phyloP scores from a whole-genome alignment of 2,797 vertebrate genomes.

The Lepus townsendii region DNA sequence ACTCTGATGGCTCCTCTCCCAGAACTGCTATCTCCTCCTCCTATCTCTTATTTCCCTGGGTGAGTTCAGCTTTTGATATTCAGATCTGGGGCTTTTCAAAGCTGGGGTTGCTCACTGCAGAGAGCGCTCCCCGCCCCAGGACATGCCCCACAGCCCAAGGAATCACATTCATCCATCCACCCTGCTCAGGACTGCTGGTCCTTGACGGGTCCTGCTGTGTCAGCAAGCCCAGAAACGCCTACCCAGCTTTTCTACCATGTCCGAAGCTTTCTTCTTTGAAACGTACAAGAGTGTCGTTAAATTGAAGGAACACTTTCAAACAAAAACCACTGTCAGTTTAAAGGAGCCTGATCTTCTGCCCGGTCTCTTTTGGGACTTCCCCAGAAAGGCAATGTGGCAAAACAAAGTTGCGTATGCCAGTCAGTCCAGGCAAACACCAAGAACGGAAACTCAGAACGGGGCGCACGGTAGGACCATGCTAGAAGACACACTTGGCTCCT shows the following conservation, averaged over 20 bases:
- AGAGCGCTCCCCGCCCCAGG: slow-evolving; percentile 3
- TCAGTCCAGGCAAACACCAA: not conserved
- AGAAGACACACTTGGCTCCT: not conserved
- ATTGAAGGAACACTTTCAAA: slow-evolving; percentile 73
- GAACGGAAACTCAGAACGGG: not conserved
- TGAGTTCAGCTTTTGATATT: slow-evolving; percentile 39
- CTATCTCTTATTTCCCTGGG: not conserved
- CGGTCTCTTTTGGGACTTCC: not conserved
- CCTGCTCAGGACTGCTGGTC: slow-evolving; percentile 59
- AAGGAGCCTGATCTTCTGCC: slow-evolving; percentile 1
- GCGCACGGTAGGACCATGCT: not conserved
- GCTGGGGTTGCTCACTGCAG: not conserved
- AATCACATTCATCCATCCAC: slow-evolving; percentile 65
- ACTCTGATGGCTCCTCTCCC: not conserved
- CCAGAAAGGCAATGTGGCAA: not conserved
- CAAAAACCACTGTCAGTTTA: slow-evolving; percentile 62
- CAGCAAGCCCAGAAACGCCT: slow-evolving; percentile 76
- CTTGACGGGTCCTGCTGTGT: slow-evolving; percentile 69
- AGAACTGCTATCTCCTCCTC: not conserved
- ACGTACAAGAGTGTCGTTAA: slow-evolving; percentile 69
- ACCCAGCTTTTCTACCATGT: slow-evolving; percentile 67
- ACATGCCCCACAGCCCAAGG: slow-evolving; percentile 58
- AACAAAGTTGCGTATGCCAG: not conserved
- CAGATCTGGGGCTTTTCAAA: slow-evolving; percentile 14
- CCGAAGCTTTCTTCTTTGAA: slow-evolving; percentile 77